phyloP scores from a whole-genome alignment of 2,797 vertebrate species.

The Epinephelus coioides region DNA sequence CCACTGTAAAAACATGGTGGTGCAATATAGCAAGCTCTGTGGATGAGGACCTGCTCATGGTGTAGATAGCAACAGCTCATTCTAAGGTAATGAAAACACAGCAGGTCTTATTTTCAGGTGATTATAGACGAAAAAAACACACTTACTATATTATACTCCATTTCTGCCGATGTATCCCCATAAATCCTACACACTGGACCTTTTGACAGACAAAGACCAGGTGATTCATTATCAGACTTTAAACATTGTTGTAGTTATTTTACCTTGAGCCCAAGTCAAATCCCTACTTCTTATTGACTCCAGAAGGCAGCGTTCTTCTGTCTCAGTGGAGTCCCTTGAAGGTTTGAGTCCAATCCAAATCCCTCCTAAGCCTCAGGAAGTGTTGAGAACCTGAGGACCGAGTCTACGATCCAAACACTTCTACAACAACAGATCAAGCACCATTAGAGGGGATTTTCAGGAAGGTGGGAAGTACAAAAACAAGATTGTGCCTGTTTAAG shows the following conservation, averaged over 20 bases:
- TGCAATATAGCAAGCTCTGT: too few species aligned
- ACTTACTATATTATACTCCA: too few species aligned
- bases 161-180: too few species aligned
- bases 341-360: constrained; percentile 60
- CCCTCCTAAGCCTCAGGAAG: constrained; percentile 65
- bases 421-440: constrained; percentile 53
- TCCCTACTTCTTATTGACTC: constrained; percentile 33
- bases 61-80: too few species aligned
- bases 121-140: too few species aligned
- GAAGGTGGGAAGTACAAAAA: constrained; percentile 46
- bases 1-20: too few species aligned
- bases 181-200: too few species aligned
- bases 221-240: constrained; percentile 49
- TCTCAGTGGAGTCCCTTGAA: constrained; percentile 53
- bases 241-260: constrained; percentile 62
- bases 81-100: too few species aligned
- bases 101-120: too few species aligned
- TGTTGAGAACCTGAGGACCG: constrained; percentile 51
- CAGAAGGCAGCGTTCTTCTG: constrained; percentile 31
- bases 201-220: constrained; percentile 37
- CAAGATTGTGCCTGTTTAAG: constrained; percentile 27
- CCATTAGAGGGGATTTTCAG: constrained; percentile 53
- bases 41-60: too few species aligned
- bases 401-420: constrained; percentile 57
- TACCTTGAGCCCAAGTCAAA: constrained; percentile 49